Percentiles rank a stretch among this genome's conserved stretches.
Evolutionary conservation across 2,888 invertebrate species (phyloP).

Genomic region (Diploptera punctata): DNA sequence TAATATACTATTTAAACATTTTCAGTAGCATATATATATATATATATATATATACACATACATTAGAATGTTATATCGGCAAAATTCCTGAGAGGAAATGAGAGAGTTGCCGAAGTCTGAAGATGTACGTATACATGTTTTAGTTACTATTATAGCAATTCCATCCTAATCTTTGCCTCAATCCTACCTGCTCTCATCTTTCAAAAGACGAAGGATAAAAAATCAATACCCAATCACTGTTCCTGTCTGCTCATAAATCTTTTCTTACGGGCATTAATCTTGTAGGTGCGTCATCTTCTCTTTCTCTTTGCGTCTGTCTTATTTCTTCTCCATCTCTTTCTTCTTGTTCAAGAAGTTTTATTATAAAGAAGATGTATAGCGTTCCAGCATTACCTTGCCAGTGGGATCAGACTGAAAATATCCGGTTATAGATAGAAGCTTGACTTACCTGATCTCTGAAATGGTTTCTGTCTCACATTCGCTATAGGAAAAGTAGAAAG

Average conservation of each 20-base stretch:
- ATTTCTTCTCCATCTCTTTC: background rate
- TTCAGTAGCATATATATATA: too few relatives aligned
- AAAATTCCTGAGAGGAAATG: too few relatives aligned
- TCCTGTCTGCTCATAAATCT: constrained; percentile 32
- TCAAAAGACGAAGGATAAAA: constrained; percentile 12
- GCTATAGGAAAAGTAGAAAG: too few relatives aligned
- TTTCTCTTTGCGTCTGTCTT: background rate
- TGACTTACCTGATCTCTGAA: background rate
- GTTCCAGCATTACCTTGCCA: background rate
- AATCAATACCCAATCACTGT: constrained; percentile 37
- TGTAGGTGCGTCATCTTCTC: background rate
- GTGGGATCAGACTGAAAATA: background rate
- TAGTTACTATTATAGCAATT: background rate
- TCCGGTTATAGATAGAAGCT: background rate
- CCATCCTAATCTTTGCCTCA: background rate
- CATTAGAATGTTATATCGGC: too few relatives aligned
- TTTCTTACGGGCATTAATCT: constrained; percentile 14
- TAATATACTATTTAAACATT: too few relatives aligned
- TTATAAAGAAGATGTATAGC: background rate
- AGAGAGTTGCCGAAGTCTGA: too few relatives aligned
- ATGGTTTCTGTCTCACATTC: background rate
- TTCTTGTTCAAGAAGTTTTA: constrained; percentile 15
- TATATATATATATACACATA: too few relatives aligned
- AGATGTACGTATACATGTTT: background rate
- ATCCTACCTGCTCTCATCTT: background rate